Conservation (phyloP, 2,888 invertebrate species). For the Nomada ferruginata region DNA sequence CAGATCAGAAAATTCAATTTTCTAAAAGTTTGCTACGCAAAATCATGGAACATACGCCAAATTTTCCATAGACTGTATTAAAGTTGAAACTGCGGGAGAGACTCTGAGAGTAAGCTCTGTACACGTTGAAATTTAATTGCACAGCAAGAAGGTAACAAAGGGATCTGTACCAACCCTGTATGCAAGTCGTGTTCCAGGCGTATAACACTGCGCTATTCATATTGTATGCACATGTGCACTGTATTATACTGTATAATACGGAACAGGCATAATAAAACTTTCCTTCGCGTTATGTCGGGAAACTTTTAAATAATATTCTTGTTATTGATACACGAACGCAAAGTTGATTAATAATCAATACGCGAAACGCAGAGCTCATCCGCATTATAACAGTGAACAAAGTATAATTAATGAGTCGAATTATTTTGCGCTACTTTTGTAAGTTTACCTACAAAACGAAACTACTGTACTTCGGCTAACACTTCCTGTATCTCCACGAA, state of each 20-base stretch:
- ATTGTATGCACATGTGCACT: no score
- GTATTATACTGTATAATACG: no score
- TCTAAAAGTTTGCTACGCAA: no score
- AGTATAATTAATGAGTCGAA: no score
- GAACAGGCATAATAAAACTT: neutral
- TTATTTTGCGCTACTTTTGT: no score
- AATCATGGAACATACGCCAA: neutral
- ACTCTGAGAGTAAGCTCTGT: neutral
- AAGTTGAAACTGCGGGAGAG: neutral
- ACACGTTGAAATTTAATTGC: conserved; percentile 20
- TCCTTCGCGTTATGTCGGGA: no score
- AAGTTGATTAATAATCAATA: neutral
- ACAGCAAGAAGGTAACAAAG: conserved; percentile 15
- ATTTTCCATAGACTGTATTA: neutral
- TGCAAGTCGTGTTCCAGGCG: neutral
- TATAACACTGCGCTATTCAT: neutral
- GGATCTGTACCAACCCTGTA: neutral
- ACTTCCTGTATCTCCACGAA: no score
- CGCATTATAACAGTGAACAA: no score
- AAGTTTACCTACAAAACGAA: no score
- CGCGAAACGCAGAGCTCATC: neutral
- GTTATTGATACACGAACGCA: no score
- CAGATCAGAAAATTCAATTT: no score
- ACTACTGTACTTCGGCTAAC: no score
- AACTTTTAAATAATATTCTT: neutral